A percentile compares a stretch with the other conserved stretches of the same genome.
phyloP scores from a whole-genome alignment of 2,797 vertebrate species.

The Gymnopithys bicolor region DNA sequence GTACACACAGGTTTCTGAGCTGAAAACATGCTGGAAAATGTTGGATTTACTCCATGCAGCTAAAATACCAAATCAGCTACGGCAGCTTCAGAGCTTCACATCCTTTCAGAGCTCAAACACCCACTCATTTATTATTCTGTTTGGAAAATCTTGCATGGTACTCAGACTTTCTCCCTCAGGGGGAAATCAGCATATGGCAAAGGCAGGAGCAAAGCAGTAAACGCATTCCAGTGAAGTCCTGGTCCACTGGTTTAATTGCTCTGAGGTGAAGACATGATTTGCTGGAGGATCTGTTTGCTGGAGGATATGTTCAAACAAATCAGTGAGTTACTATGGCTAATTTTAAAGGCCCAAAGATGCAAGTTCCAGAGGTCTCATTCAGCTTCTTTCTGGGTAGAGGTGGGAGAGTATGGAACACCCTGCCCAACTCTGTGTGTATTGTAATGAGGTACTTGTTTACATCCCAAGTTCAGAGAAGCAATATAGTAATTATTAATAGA shows the following conservation, averaged over 20 bases:
- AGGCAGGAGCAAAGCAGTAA: constrained; percentile 11
- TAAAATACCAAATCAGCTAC: neutral
- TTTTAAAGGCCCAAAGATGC: neutral
- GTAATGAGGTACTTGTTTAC: neutral
- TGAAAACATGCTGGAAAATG: neutral
- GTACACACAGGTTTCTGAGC: neutral
- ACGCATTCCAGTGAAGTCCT: neutral
- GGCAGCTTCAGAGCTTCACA: neutral
- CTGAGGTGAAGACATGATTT: neutral
- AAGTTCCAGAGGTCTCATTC: neutral
- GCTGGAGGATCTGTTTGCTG: neutral
- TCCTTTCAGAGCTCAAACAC: constrained; percentile 1
- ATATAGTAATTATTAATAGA: neutral
- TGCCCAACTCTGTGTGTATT: rapidly evolving
- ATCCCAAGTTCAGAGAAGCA: neutral
- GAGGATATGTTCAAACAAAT: neutral
- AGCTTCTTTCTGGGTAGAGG: neutral
- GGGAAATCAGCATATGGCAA: constrained; percentile 14
- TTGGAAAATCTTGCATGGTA: constrained; percentile 2
- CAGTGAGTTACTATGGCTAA: neutral
- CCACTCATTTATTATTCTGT: constrained; percentile 38
- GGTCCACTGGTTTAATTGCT: constrained; percentile 23
- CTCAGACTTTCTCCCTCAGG: constrained; percentile 10
- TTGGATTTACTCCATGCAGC: neutral
- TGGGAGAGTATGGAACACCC: rapidly evolving